Evolutionary conservation across 2,113 vertebrate species (phyloP), one percentile per base, ranked within the genome.

Genomic region (Pampusana beccarii): DNA sequence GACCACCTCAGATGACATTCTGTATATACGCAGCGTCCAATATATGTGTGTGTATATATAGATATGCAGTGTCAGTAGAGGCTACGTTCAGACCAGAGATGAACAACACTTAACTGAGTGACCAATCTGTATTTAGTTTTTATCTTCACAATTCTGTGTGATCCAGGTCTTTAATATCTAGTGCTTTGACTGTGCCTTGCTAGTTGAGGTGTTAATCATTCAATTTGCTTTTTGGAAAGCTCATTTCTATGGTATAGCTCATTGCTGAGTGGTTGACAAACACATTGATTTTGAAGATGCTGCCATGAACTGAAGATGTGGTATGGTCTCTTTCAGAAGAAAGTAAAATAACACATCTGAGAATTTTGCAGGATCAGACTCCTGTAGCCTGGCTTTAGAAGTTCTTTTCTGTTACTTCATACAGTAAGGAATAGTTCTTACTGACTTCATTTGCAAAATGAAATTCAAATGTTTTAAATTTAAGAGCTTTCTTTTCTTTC

Each of bases 91-190:
- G 50, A 56, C 1, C 36, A 6, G 50, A 65, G 48, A 36, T 16
- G 0, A 1, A 24, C 38, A 42, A 0, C 23, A 19, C n/a, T 77
- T 80, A 58, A 40, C 51, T 62, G 81, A 71, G 34, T 38, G 79
- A 51, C 58, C 65, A 29, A 77, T 29, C 19, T 38, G 6, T 42
- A 16, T 53, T 65, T 62, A 46, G 19, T 31, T 73, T 93, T 77
- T 72, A 48, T 23, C 21, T 69, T 75, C 31, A 44, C 16, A 69
- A 1, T 69, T 90, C 15, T 67, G 4, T 40, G 25, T 50, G 58
- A 60, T 85, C 29, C 26, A 44, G 19, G 29, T 75, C n/a, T 91
- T 90, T 58, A 53, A 20, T 53, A 75, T 26, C 8, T 57, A 44
- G 46, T 72, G 28, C 28, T 93, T 92, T 65, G 67, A 50, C 38